Evolutionary conservation across 2,797 vertebrate genomes (phyloP), one percentile per base, ranked within the genome.

Genomic region (Poecile montanus): DNA sequence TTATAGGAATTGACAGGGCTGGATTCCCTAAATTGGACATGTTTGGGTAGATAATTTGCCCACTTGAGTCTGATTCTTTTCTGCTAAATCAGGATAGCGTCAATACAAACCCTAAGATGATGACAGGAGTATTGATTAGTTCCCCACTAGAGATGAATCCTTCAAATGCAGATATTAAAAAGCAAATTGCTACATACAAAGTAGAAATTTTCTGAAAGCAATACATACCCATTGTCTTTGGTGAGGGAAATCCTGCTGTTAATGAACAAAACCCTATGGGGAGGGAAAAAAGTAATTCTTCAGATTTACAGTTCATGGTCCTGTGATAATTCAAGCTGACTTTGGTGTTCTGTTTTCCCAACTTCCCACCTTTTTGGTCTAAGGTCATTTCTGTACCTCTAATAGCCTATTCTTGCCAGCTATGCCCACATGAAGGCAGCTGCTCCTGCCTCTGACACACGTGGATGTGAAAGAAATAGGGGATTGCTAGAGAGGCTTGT

Each of bases 141-240:
- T 88, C 57, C 27, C 32, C 40, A 4, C 27, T 68, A 50, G 38
- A 42, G 19, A 16, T 38, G 14, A 67, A 54, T 32, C 22, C 27
- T 71, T 77, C 47, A 68, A 81, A 65, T 72, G 36, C 47, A 86
- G 30, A 9, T 45, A 51, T 1, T 68, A 34, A 63, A 90, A 84
- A 74, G 8, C 20, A 72, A 56, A 73, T 54, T 26, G 30, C 38
- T 74, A n/a, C 34, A 25, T 16, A 9, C 1, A 62, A 83, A 89
- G 30, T n/a, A 50, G 6, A 32, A 7, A 45, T 48, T 57, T 80
- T 56, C 23, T 84, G 53, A 81, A 86, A 91, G 75, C 30, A 32
- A 21, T 51, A 96, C 93, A 2, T 96, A 97, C 97, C 97, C 97
- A 97, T 97, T 88, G 79, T 36, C 34, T 87, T 68, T 15, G 42